Evolutionary conservation across 2,888 invertebrate genomes (phyloP), one percentile per base, ranked within the genome.

Genomic region (Lacanobia oleracea): DNA sequence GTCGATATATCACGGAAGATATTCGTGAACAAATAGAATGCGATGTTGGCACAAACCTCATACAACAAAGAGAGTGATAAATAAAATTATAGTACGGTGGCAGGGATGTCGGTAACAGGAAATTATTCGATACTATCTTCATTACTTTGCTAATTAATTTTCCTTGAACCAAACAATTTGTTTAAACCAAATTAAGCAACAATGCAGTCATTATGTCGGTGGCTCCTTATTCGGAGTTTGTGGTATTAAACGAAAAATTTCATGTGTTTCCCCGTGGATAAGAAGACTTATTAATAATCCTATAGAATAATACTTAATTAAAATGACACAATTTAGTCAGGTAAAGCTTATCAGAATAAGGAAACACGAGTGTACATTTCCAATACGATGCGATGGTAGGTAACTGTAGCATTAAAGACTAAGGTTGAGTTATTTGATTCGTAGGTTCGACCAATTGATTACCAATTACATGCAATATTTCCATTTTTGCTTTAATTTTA

Each of bases 21-120:
- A 89, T 89, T 88, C 73, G 84, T 79, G 81, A 87, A 90, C 90
- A 93, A 92, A 93, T 92, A 91, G 90, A 88, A 83, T 81, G 77
- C 83, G 83, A 83, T 89, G 91, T 93, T 93, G 93, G 92, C 93
- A 92, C 88, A 77, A 85, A 83, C 87, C 83, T 66, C 72, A 79
- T 84, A 88, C 88, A 89, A 93, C 93, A 94, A 93, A 93, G 93
- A 80, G 74, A 85, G 82, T 85, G 89, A 89, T 90, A 90, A 89
- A 92, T 88, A 89, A 91, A 90, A 92, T 92, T 89, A 91, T 89
- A 85, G 80, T 83, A 74, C 76, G 88, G 84, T 84, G 63, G 73
- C 78, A 87, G 79, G 86, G 87, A 40, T 84, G 84, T 64, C 87
- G 64, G 72, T 63, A 54, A 50, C 50, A 59, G 59, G 60, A 75